Conservation (phyloP, 2,888 invertebrate species). For the Cyclophora punctaria region DNA sequence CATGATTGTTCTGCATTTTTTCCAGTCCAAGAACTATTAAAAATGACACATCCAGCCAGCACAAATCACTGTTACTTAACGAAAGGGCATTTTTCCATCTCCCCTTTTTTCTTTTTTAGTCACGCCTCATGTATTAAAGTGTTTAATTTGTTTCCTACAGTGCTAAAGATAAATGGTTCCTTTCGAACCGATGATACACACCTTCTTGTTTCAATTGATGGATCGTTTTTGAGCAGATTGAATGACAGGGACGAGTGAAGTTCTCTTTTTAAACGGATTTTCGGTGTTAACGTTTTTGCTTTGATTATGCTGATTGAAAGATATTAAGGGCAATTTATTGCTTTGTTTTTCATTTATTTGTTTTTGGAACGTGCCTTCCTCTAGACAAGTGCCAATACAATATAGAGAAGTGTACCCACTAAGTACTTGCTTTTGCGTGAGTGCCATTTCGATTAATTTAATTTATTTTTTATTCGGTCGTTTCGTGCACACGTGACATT, state of each 20-base stretch:
- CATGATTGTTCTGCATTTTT: too few relatives aligned
- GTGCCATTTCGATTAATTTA: too few relatives aligned
- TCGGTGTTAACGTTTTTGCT: neutral
- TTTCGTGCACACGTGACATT: too few relatives aligned
- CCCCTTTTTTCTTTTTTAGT: conserved; percentile 51
- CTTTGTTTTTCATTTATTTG: conserved; percentile 1
- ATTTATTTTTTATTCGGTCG: too few relatives aligned
- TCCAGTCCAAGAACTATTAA: too few relatives aligned
- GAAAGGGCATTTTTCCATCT: conserved; percentile 31
- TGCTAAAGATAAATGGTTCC: conserved; percentile 49
- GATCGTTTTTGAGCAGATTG: conserved; percentile 44
- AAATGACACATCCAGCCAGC: neutral
- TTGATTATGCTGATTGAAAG: neutral
- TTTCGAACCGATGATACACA: conserved; percentile 33
- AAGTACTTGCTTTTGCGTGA: too few relatives aligned
- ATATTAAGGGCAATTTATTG: conserved; percentile 1
- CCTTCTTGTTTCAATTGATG: conserved; percentile 39
- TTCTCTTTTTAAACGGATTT: conserved; percentile 3
- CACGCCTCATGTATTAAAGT: conserved; percentile 70
- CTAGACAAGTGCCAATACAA: too few relatives aligned
- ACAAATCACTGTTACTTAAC: conserved; percentile 9
- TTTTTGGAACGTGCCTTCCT: too few relatives aligned
- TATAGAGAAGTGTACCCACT: too few relatives aligned
- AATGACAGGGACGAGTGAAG: conserved; percentile 45
- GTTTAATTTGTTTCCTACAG: conserved; percentile 69